Conservation (phyloP, 2,888 invertebrate species). For the Caenorhabditis becei region DNA sequence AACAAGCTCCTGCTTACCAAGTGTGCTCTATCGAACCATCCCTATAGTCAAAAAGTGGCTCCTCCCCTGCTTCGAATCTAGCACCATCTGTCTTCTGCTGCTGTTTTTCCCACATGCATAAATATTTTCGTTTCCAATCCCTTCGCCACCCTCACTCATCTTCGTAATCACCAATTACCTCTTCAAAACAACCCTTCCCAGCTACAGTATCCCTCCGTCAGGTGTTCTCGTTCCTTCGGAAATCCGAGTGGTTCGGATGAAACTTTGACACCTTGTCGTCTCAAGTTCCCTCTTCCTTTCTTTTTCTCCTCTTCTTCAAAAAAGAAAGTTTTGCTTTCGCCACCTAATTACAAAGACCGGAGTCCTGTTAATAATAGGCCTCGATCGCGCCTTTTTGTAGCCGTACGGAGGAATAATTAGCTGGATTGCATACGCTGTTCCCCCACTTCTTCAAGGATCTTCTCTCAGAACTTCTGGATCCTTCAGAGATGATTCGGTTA, state of each 20-base stretch:
- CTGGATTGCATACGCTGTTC: too few species aligned
- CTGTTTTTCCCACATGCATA: constrained; percentile 55
- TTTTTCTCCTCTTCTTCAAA: constrained; percentile 14
- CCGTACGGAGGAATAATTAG: constrained; percentile 30
- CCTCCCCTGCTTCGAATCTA: not conserved
- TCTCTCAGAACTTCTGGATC: too few species aligned
- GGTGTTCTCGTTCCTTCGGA: constrained; percentile 6
- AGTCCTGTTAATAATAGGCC: constrained; percentile 52
- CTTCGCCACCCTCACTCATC: constrained; percentile 8
- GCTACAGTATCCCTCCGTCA: not conserved
- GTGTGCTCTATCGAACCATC: not conserved
- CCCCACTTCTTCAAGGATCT: too few species aligned
- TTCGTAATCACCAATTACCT: constrained; percentile 44
- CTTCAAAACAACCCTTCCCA: constrained; percentile 6
- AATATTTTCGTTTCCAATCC: constrained; percentile 31
- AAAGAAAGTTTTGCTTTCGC: constrained; percentile 20
- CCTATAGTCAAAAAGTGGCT: not conserved
- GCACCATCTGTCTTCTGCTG: constrained; percentile 22
- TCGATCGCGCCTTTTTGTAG: constrained; percentile 34
- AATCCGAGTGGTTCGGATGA: constrained; percentile 32
- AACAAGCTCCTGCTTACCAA: not conserved
- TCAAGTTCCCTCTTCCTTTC: constrained; percentile 15
- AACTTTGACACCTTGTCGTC: constrained; percentile 32
- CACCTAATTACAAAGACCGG: constrained; percentile 53
- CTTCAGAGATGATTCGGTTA: too few species aligned